These are phyloP conservation scores for Campaea margaritaria DNA, from an alignment of 2,888 invertebrate genomes.

Conservation along the genomic window DNA sequence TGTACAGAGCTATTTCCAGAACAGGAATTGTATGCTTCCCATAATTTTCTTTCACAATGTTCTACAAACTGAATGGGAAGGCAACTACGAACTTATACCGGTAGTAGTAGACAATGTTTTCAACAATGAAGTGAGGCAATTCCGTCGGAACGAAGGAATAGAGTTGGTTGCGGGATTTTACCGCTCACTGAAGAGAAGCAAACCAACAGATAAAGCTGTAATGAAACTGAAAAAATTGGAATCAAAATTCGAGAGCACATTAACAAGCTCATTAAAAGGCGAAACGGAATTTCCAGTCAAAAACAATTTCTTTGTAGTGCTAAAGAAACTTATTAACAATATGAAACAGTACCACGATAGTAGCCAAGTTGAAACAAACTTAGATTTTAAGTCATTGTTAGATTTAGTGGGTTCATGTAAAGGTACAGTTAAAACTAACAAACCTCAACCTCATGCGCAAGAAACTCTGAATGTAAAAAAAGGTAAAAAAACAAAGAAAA, in stretches of 20 bases:
- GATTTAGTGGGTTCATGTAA: slow-evolving; percentile 62
- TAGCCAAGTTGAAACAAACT: slow-evolving; percentile 60
- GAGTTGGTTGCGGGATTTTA: slow-evolving; percentile 88
- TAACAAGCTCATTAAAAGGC: slow-evolving; percentile 67
- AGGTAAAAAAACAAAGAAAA: slow-evolving; percentile 54
- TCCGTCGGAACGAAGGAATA: slow-evolving; percentile 88
- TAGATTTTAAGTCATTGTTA: slow-evolving; percentile 64
- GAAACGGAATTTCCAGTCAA: slow-evolving; percentile 74
- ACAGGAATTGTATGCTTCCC: slow-evolving; percentile 87
- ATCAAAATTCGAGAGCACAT: slow-evolving; percentile 70
- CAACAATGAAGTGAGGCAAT: slow-evolving; percentile 85
- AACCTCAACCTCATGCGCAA: slow-evolving; percentile 46
- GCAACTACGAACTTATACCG: slow-evolving; percentile 85
- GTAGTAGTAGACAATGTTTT: slow-evolving; percentile 86
- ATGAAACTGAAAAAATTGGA: slow-evolving; percentile 75
- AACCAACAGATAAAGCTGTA: slow-evolving; percentile 64
- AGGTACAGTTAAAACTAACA: slow-evolving; percentile 55
- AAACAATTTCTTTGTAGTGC: slow-evolving; percentile 83
- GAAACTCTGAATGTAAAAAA: slow-evolving; percentile 45
- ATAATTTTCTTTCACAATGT: slow-evolving; percentile 87
- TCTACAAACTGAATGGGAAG: slow-evolving; percentile 87
- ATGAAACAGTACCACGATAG: slow-evolving; percentile 79
- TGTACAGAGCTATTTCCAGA: slow-evolving; percentile 86
- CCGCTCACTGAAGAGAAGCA: slow-evolving; percentile 82
- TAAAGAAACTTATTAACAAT: slow-evolving; percentile 82